Evolutionary conservation across 2,888 invertebrate genomes (phyloP), one percentile per base, ranked within the genome.

Genomic region (Cerceris rybyensis): DNA sequence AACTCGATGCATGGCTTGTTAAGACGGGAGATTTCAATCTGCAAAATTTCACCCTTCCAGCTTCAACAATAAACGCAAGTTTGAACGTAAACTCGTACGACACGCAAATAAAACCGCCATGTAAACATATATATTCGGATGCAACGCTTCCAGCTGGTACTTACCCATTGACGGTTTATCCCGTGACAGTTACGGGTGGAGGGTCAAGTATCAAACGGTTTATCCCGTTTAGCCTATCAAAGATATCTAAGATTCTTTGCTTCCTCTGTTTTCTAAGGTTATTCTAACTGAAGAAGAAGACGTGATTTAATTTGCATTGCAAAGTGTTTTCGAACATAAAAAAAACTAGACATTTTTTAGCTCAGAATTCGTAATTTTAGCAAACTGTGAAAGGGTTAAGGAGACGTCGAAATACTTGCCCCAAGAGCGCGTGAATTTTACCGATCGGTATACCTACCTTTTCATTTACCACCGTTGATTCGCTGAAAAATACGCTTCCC

Each of bases 21-120:
- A 61, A 78, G 68, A 65, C 39, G 42, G 52, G 55, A 75, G 85
- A 84, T 85, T 80, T 75, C 74, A 84, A 86, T 87, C 81, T 72
- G 81, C 59, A 65, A 77, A 83, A 85, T 84, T 80, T 79, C 82
- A 75, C 80, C 84, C 82, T 77, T 75, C 67, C 70, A 72, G 60
- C 67, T 70, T 28, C 64, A 28, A 4, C 28, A 4, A 28, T 28
- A 72, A 74, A 81, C 67, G 74, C 68, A 79, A 76, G 82, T 72
- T 75, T 77, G 69, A 64, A 75, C 82, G 75, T 84, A 83, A 86
- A 85, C 78, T 80, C 78, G 73, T 70, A 75, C 71, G 82, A 82
- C 80, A 82, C 80, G 85, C 82, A 82, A 85, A 75, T 85, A 77
- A 82, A 75, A 80, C 78, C 59, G 70, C 58, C 65, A 60, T 17